Conservation (phyloP, 1,140 invertebrate species). For the Magallana gigas region DNA sequence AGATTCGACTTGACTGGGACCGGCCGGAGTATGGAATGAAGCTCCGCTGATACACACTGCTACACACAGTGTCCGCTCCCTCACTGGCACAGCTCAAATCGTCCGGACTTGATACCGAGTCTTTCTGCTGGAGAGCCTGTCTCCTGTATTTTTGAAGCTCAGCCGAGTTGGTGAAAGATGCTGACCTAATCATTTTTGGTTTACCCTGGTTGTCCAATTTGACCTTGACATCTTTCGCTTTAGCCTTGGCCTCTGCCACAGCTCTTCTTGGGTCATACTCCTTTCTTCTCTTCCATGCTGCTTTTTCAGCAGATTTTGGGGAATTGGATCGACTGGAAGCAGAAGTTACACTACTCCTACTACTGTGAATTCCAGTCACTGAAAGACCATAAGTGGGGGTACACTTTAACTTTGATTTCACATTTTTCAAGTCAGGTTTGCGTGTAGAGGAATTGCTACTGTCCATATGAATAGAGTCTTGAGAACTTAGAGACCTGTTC, state of each 20-base stretch:
- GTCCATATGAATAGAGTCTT: constrained; percentile 34
- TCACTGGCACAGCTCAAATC: constrained; percentile 66
- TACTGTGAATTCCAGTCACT: constrained; percentile 66
- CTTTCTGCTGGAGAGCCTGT: constrained; percentile 56
- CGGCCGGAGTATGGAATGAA: constrained; percentile 65
- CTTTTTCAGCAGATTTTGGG: constrained; percentile 85
- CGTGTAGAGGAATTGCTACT: constrained; percentile 37
- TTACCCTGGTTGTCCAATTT: constrained; percentile 49
- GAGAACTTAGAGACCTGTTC: constrained; percentile 48
- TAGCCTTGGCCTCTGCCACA: constrained; percentile 85
- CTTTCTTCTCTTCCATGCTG: constrained; percentile 94
- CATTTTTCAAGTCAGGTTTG: constrained; percentile 59
- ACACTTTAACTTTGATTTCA: constrained; percentile 64
- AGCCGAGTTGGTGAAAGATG: constrained; percentile 71
- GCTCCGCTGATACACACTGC: constrained; percentile 55
- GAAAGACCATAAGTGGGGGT: constrained; percentile 62
- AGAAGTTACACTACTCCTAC: constrained; percentile 61
- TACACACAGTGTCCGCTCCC: constrained; percentile 58
- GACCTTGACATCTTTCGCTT: constrained; percentile 61
- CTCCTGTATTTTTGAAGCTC: constrained; percentile 59
- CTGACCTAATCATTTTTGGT: constrained; percentile 69
- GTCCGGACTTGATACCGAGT: constrained; percentile 68
- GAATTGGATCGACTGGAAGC: constrained; percentile 71
- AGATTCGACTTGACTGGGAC: constrained; percentile 62
- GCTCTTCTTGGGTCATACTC: constrained; percentile 93